Conservation (phyloP, 2,888 invertebrate species). For the Dicyrtomina minuta region DNA sequence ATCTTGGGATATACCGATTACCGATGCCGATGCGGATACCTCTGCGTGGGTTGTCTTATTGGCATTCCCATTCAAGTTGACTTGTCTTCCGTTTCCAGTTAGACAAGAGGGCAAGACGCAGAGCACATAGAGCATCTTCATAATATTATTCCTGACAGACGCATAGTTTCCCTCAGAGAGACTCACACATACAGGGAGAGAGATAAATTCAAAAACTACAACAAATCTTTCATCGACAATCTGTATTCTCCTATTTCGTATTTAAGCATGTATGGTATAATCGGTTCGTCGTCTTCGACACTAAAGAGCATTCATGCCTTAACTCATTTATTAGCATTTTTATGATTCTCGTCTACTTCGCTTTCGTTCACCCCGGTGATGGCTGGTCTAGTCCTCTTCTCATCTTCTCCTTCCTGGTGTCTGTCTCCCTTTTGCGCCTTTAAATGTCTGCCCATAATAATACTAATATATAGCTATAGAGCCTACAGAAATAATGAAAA, state of each 20-base stretch:
- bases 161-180: neutral
- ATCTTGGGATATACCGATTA: too few relatives aligned
- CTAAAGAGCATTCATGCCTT: conserved; percentile 19
- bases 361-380: neutral
- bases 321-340: conserved; percentile 27
- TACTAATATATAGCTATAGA: too few relatives aligned
- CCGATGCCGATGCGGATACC: too few relatives aligned
- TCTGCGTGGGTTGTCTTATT: too few relatives aligned
- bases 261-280: neutral
- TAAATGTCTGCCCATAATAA: too few relatives aligned
- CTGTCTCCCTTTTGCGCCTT: neutral
- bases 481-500: too few relatives aligned
- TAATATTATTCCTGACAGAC: neutral
- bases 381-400: neutral
- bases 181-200: too few relatives aligned
- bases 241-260: neutral
- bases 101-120: too few relatives aligned
- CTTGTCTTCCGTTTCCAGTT: too few relatives aligned
- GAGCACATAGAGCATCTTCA: too few relatives aligned
- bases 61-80: too few relatives aligned
- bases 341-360: conserved; percentile 19
- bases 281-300: neutral
- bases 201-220: too few relatives aligned
- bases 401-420: neutral
- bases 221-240: neutral